Base-by-base conservation (phyloP, 2,113 vertebrate genomes). In the Ageneiosus marmoratus region DNA sequence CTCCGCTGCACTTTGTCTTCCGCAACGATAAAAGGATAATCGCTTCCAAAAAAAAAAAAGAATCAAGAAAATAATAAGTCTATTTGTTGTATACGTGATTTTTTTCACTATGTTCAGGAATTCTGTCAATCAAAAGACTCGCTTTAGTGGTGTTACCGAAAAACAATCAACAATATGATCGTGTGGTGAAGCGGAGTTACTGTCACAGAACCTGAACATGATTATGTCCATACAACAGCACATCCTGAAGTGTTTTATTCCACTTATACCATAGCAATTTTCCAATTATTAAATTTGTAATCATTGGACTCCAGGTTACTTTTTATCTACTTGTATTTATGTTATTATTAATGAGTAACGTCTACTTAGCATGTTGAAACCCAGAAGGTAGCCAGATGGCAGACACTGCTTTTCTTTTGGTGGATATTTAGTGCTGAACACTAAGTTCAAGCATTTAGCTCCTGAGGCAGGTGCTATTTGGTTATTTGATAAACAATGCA, bases 11-110 rank as follows among this genome's bases (percentile, higher is more conserved):
- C 13, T 29, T 48, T 70, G 37, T 70, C 67, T 44, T 70, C 67
- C n/a, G 1, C 67, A 6, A 46, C n/a, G 67, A 70, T 70, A 46
- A 70, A 70, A 70, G 67, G 37, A 70, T 70, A 70, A 70, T 70
- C 11, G 22, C 67, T n/a, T n/a, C 10, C 24, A 24, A 44, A 70
- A n/a, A 46, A 70, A 69, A 10, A 37, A 34, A 65, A 37, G 8
- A 29, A 34, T 34, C 9, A 22, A 67, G 32, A 37, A 67, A 67
- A 34, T 34, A 34, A 41, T 67, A 67, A 67, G 63, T 8, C 63
- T 44, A 1, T 10, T 7, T n/a, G 37, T 5, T 24, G 22, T 5
- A 11, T 44, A 7, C 15, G 29, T 7, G 63, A 37, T 67, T 44
- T 12, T 69, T 37, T 20, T 37, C 37, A 16, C 63, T 8, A 8